Base-by-base conservation (phyloP, 2,113 vertebrate species). In the Pachypanchax playfairii region DNA sequence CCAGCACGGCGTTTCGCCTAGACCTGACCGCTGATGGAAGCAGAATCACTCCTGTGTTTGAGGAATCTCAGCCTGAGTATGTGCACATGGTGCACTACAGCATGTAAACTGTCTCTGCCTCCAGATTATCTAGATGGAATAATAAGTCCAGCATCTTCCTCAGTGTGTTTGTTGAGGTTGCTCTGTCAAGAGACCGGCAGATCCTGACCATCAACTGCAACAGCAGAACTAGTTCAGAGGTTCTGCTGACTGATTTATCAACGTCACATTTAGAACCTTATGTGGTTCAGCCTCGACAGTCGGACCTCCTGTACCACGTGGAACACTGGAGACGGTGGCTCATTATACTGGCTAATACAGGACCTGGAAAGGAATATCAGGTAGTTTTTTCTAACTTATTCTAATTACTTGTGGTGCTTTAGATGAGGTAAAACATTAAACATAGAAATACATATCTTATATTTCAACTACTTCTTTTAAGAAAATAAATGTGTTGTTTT, bases 161-260 rank as follows among this genome's bases (percentile, higher is more conserved):
- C 21, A 77, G 68, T 51, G 73, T 93, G 85, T 98, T 98, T 88
- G 94, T 98, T 76, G 97, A 97, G 79, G 87, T 99, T 20, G 81
- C 93, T 65, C 85, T 92, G 57, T 94, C 95, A 74, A 94, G 93
- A 87, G 94, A 98, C 56, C 88, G 80, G 51, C 86, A 73, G 49
- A 89, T 95, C 67, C 87, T 99, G 55, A 96, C 93, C 58, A 92
- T 99, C 73, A 98, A 97, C 85, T 94, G 95, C 87, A 96, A 87
- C 88, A 96, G 91, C 88, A 97, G 96, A 84, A 94, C 80, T 47
- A 91, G 92, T 51, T 98, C 97, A 2, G 95, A 99, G 88, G 96
- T 98, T 44, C 91, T 93, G 91, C 57, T 98, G 24, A 73, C 96
- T 62, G 92, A 95, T 31, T 90, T 85, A 57, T 78, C 70, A 29